Percentiles rank a stretch among this genome's conserved stretches.
Evolutionary conservation across 2,113 vertebrate species (phyloP).

Genomic region (Myrmecobius fasciatus): DNA sequence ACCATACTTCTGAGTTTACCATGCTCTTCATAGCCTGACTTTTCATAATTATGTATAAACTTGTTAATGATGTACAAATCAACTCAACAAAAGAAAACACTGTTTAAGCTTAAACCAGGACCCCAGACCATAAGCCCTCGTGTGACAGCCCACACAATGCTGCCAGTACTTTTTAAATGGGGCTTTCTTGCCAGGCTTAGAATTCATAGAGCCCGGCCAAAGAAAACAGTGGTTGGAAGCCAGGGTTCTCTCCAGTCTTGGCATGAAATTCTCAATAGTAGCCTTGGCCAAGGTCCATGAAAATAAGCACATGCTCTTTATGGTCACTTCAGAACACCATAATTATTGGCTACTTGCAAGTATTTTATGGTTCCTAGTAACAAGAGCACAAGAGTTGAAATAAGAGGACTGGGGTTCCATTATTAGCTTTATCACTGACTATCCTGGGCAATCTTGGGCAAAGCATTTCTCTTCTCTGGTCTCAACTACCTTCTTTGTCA

Average conservation of each 20-base stretch:
- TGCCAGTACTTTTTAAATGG: conserved; percentile 86
- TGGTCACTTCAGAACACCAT: conserved; percentile 83
- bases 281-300: conserved; percentile 82
- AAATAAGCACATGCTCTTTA: conserved; percentile 80
- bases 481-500: background rate
- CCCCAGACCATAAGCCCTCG: conserved; percentile 87
- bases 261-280: conserved; percentile 83
- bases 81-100: conserved; percentile 83
- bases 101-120: conserved; percentile 86
- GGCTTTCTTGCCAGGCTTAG: conserved; percentile 86
- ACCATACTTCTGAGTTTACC: conserved; percentile 15
- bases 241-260: conserved; percentile 84
- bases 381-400: background rate
- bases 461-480: background rate
- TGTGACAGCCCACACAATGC: conserved; percentile 83
- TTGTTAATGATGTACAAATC: conserved; percentile 82
- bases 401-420: background rate
- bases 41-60: conserved; percentile 67
- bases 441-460: background rate
- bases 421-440: background rate
- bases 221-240: conserved; percentile 88
- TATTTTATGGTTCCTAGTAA: background rate
- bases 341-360: conserved; percentile 74
- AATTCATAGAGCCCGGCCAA: conserved; percentile 88
- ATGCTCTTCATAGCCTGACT: conserved; percentile 51